phyloP scores from a whole-genome alignment of 37 sponge, comb jelly and placozoan genomes.

The Corticium candelabrum region DNA sequence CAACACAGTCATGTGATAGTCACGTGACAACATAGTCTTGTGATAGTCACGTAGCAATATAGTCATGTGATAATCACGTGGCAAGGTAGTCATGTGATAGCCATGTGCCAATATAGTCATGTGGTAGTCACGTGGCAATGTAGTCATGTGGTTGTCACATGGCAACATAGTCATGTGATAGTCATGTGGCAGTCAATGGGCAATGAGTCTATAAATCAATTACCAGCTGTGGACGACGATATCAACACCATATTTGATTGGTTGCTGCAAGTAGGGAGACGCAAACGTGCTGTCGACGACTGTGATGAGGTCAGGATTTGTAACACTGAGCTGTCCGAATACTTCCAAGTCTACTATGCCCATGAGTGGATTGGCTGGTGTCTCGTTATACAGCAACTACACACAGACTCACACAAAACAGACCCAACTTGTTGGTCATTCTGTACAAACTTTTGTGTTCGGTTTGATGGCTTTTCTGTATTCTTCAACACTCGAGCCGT shows the following conservation, averaged over 20 bases:
- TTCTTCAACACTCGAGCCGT: constrained; percentile 9
- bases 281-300: constrained; percentile 63
- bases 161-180: no score
- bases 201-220: no score
- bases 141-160: no score
- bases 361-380: constrained; percentile 35
- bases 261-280: constrained; percentile 50
- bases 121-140: no score
- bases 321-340: constrained; percentile 20
- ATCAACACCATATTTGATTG: constrained; percentile 50
- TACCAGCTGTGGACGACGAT: constrained; percentile 57
- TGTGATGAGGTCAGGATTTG: constrained; percentile 24
- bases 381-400: constrained; percentile 41
- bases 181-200: no score
- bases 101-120: no score
- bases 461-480: constrained; percentile 29
- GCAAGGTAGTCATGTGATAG: no score
- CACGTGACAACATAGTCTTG: no score
- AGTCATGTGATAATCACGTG: no score
- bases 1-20: no score
- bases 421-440: background rate
- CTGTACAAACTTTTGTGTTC: constrained; percentile 45
- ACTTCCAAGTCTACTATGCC: constrained; percentile 30
- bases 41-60: no score
- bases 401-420: background rate